Conservation (phyloP, 1,140 invertebrate species). For the Ips typographus region DNA sequence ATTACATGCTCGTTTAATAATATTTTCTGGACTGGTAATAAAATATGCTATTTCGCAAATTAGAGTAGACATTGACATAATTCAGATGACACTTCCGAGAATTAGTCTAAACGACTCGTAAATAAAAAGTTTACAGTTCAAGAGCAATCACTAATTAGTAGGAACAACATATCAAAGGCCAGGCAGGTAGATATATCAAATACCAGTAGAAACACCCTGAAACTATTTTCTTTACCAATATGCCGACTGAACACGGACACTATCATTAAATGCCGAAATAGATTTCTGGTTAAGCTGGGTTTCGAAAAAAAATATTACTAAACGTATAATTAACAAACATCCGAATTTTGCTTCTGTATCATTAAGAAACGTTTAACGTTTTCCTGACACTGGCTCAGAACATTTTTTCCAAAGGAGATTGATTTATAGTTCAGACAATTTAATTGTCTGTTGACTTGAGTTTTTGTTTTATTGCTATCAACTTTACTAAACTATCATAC, state of each 20-base stretch:
- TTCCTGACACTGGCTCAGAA: constrained; percentile 20
- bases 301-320: constrained; percentile 24
- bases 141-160: no score
- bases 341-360: constrained; percentile 37
- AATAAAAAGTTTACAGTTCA: no score
- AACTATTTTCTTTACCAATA: constrained; percentile 29
- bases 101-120: no score
- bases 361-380: constrained; percentile 31
- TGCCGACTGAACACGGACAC: constrained; percentile 14
- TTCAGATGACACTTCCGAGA: no score
- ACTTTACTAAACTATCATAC: no score
- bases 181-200: neutral
- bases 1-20: no score
- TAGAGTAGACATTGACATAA: no score
- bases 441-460: neutral
- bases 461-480: neutral
- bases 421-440: constrained; percentile 7
- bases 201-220: constrained; percentile 24
- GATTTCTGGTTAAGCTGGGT: constrained; percentile 27
- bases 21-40: no score
- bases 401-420: constrained; percentile 8
- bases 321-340: constrained; percentile 35
- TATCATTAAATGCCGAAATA: constrained; percentile 35
- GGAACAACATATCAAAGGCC: no score
- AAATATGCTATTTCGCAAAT: no score